phyloP scores from a whole-genome alignment of 2,797 vertebrate genomes.

The Mycteria americana region DNA sequence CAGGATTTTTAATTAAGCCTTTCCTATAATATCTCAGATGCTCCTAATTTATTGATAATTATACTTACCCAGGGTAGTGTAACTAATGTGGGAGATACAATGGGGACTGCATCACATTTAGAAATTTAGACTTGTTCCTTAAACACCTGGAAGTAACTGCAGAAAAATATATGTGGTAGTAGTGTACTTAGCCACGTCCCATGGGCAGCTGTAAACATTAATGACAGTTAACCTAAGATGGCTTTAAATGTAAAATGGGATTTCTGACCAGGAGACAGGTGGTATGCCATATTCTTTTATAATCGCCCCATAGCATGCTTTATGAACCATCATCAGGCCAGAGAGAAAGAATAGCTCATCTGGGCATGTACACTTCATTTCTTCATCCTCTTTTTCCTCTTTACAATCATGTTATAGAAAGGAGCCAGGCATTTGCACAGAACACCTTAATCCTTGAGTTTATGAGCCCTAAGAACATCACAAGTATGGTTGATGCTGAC shows the following conservation, averaged over 20 bases:
- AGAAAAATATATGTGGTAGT: background rate
- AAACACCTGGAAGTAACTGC: background rate
- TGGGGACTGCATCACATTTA: background rate
- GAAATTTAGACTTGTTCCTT: constrained; percentile 4
- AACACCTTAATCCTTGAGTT: constrained; percentile 25
- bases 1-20: background rate
- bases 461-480: constrained; percentile 19
- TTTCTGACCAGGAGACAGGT: constrained; percentile 52
- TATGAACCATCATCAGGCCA: background rate
- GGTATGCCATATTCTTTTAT: constrained; percentile 40
- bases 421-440: background rate
- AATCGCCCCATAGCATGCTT: constrained; percentile 11
- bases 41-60: constrained; percentile 12
- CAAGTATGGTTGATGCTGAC: background rate
- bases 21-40: background rate
- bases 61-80: background rate
- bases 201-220: constrained; percentile 33
- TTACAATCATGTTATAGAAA: background rate
- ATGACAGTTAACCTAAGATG: constrained; percentile 33
- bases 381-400: constrained; percentile 23
- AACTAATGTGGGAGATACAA: background rate
- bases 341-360: constrained; percentile 43
- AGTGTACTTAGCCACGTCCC: background rate
- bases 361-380: constrained; percentile 30
- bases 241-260: constrained; percentile 13